Base-by-base conservation (phyloP, 1,140 invertebrate genomes). In the Cyclargus thomasi region DNA sequence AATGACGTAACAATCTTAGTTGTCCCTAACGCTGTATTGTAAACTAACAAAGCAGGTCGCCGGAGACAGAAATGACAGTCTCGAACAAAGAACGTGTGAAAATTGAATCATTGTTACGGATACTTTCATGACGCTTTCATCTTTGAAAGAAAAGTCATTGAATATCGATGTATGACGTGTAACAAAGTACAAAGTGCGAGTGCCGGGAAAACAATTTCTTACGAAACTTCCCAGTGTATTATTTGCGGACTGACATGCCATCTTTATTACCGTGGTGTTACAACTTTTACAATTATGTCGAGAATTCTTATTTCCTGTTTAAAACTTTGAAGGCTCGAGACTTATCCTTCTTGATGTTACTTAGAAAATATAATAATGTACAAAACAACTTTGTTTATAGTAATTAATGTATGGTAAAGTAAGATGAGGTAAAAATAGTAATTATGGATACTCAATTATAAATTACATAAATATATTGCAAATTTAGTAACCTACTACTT, bases 221-320 rank as follows among this genome's bases (percentile, higher is more conserved):
- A 3, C 14, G 20, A 59, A 59, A 59, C 18, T 20, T 59, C 20
- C 55, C 8, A 18, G 18, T 59, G 55, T 59, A 20, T 55, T 55
- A 55, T 59, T 59, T 59, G 20, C 20, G 55, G 18, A 59, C 55
- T 59, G 55, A 59, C 17, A 20, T 59, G 55, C 18, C 17, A 20
- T 59, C 55, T 59, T 59, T 22, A 59, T 59, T 59, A 11, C 55
- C 10, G 55, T 18, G 55, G 18, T 21, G 18, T 59, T 59, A 59
- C 55, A 59, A 59, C 55, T 59, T 59, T 59, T 59, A 59, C 55
- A 59, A 59, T 59, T 59, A 59, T 59, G 55, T 11, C 18, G 55
- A 20, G 18, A 47, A 20, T 59, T 59, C 55, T 59, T 59, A 59
- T 59, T 59, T 59, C 55, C 55, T 59, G 21, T 59, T 59, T 59